Evolutionary conservation across 2,888 invertebrate species (phyloP), one percentile per base, ranked within the genome.

Genomic region (Ephialtes manifestator): DNA sequence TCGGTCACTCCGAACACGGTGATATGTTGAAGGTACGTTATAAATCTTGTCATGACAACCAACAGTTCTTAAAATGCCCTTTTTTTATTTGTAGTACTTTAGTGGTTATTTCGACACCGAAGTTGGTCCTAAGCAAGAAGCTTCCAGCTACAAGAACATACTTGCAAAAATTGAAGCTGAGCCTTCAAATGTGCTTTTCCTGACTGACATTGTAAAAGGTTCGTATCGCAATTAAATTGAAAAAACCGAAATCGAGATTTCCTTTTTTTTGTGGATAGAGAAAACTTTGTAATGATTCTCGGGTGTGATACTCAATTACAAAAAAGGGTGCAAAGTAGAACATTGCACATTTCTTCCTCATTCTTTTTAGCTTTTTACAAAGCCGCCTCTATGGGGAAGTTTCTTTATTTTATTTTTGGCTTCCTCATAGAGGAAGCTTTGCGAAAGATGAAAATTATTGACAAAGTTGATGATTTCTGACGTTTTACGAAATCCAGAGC

Each of bases 151-250:
- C 93, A 95, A 94, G 76, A 96, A 96, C 65, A 99, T 99, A 84
- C 95, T 96, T 0, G 95, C 96, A 88, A 95, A 96, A 89, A 95
- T 98, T 60, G 95, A 95, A 70, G 95, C 95, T 83, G 94, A 95
- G 51, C 94, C 97, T 18, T 95, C 96, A 10, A 96, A 97, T 84
- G 95, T 98, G 67, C 92, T 99, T 18, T 99, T 98, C 94, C 95
- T 99, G 15, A 99, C 98, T 58, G 99, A 99, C 94, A 95, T 97
- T 89, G 94, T 96, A 3, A 96, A 96, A 95, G 98, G 98, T 98
- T 86, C 10, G 89, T 88, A 68, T 65, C n/a, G 28, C 35, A n/a
- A 67, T 31, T 4, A 11, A 60, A 18, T 75, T 4, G 18, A 81
- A 48, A 15, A 39, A 39, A 10, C 0, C 10, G 10, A 7, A 39